Conservation (phyloP, 2,113 vertebrate genomes). For the Melospiza melodia region DNA sequence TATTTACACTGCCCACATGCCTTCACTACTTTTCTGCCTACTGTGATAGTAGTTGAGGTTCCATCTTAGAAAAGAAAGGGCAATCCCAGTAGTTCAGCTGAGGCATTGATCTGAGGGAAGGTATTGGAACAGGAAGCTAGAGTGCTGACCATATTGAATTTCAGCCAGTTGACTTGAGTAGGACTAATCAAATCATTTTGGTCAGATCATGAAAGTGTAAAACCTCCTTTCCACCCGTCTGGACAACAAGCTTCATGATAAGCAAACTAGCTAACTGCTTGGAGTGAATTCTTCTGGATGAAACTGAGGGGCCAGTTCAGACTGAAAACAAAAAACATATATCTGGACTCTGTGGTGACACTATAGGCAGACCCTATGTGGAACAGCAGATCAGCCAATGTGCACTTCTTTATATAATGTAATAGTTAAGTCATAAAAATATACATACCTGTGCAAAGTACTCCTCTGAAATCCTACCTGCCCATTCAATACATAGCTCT, state of each 20-base stretch:
- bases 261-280: not conserved
- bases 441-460: constrained; percentile 90
- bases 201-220: not conserved
- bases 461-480: constrained; percentile 94
- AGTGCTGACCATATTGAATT: not conserved
- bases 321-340: accelerated
- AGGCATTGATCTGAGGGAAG: not conserved
- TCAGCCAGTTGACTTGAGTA: not conserved
- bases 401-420: not conserved
- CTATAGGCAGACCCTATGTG: not conserved
- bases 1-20: not conserved
- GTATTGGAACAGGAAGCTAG: not conserved
- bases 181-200: not conserved
- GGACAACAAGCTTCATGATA: not conserved
- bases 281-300: not conserved
- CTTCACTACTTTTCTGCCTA: not conserved
- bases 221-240: not conserved
- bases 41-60: not conserved
- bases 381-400: not conserved
- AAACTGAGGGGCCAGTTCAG: not conserved
- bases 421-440: not conserved
- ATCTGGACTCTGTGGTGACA: not conserved
- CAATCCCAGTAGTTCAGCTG: not conserved
- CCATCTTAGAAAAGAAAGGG: not conserved
- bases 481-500: constrained; percentile 95